These are phyloP conservation scores for Serrognathus titanus DNA, from an alignment of 2,888 invertebrate species.

Conservation along the genomic window DNA sequence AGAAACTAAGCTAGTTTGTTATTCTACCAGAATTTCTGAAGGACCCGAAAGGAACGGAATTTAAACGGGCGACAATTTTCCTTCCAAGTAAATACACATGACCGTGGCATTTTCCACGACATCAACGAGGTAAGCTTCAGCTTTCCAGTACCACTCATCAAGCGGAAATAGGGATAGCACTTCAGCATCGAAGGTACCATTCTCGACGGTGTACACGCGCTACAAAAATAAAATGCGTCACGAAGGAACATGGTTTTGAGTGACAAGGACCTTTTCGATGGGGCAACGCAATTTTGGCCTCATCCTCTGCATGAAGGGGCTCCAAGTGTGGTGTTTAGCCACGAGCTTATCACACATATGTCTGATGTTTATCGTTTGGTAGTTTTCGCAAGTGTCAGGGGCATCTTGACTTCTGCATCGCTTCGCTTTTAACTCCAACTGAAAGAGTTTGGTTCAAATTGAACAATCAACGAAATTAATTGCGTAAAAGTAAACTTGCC, in stretches of 20 bases:
- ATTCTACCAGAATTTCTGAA: no score
- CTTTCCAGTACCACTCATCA: conserved; percentile 36
- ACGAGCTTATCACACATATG: conserved; percentile 30
- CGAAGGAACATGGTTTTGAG: no score
- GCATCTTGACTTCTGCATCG: conserved; percentile 33
- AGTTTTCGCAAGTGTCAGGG: conserved; percentile 37
- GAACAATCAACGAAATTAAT: no score
- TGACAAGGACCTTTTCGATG: conserved; percentile 26
- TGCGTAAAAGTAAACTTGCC: conserved; percentile 4
- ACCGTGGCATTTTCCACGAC: conserved; percentile 20
- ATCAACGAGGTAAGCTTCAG: conserved; percentile 24
- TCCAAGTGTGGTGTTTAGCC: conserved; percentile 31
- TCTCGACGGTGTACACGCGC: conserved; percentile 29
- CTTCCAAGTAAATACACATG: conserved; percentile 30
- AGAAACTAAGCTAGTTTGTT: no score
- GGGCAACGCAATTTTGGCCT: conserved; percentile 32
- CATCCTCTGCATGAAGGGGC: conserved; percentile 25
- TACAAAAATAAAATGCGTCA: conserved; percentile 19
- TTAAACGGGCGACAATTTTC: conserved; percentile 28
- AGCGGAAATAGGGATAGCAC: conserved; percentile 30
- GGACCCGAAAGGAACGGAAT: no score
- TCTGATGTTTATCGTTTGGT: conserved; percentile 31
- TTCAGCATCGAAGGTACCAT: conserved; percentile 35
- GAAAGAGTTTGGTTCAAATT: conserved; percentile 9
- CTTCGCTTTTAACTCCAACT: conserved; percentile 28